phyloP scores from a whole-genome alignment of 2,797 vertebrate genomes.

The Microctenopoma steveboyesi region DNA sequence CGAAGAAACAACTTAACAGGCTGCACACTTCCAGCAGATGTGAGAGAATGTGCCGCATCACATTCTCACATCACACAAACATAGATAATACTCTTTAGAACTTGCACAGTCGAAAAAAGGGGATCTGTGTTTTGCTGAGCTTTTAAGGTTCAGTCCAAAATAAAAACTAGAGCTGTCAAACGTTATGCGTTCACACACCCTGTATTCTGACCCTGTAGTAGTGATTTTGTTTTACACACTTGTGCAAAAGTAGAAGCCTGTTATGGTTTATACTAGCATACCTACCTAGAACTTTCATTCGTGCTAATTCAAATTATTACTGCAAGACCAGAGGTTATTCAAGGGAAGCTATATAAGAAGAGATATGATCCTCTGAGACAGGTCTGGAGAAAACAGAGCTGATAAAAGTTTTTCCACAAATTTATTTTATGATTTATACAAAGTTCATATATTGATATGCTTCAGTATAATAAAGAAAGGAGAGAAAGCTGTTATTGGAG shows the following conservation, averaged over 20 bases:
- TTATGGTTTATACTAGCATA: neutral
- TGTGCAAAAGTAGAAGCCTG: neutral
- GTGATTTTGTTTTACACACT: neutral
- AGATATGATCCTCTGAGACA: neutral
- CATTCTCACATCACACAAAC: slow-evolving; percentile 89
- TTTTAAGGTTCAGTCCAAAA: slow-evolving; percentile 74
- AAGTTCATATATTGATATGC: neutral
- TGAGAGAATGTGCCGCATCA: slow-evolving; percentile 85
- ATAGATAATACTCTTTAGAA: slow-evolving; percentile 52
- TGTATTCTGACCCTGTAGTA: neutral
- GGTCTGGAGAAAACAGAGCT: neutral
- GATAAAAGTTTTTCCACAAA: neutral
- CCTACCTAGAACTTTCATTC: slow-evolving; percentile 28
- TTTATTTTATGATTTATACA: neutral
- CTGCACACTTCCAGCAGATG: slow-evolving; percentile 89
- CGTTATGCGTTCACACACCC: slow-evolving; percentile 25
- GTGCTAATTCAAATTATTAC: slow-evolving; percentile 21
- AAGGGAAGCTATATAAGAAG: neutral
- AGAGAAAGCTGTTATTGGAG: neutral
- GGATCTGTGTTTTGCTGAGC: slow-evolving; percentile 62
- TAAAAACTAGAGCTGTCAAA: slow-evolving; percentile 58
- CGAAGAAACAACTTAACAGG: slow-evolving; percentile 82
- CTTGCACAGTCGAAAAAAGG: slow-evolving; percentile 70
- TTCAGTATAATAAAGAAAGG: neutral
- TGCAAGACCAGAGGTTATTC: slow-evolving; percentile 7